These are phyloP conservation scores for Leptoclinus maculatus DNA, from an alignment of 2,797 vertebrate genomes.

Conservation along the genomic window DNA sequence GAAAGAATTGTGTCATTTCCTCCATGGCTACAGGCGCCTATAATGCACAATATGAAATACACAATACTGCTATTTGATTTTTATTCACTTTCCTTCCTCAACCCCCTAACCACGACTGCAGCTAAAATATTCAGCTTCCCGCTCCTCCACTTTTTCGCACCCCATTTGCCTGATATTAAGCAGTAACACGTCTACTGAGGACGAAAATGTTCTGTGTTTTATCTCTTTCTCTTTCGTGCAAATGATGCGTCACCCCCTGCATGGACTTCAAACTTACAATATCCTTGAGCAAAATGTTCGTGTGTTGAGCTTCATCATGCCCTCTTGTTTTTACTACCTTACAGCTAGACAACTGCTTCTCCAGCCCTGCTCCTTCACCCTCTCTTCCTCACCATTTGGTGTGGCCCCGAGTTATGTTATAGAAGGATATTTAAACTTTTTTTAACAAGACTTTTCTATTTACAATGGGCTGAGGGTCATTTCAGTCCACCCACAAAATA, in stretches of 20 bases:
- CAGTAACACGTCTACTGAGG: slow-evolving; percentile 37
- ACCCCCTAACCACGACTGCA: slow-evolving; percentile 31
- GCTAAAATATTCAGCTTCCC: slow-evolving; percentile 25
- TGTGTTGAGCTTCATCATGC: slow-evolving; percentile 42
- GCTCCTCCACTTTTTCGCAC: slow-evolving; percentile 40
- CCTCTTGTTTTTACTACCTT: slow-evolving; percentile 49
- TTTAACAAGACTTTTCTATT: slow-evolving; percentile 34
- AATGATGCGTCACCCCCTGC: slow-evolving; percentile 38
- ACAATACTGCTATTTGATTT: slow-evolving; percentile 33
- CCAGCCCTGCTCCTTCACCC: slow-evolving; percentile 7
- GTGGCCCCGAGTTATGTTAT: slow-evolving; percentile 49
- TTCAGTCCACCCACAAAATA: slow-evolving; percentile 42
- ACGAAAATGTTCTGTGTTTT: slow-evolving; percentile 50
- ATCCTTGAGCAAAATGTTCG: slow-evolving; percentile 36
- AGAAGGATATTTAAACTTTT: slow-evolving; percentile 37
- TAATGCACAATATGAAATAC: slow-evolving; percentile 41
- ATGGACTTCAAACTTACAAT: slow-evolving; percentile 42
- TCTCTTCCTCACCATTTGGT: slow-evolving; percentile 48
- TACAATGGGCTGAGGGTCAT: slow-evolving; percentile 49
- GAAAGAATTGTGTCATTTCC: slow-evolving; percentile 69
- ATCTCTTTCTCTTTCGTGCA: slow-evolving; percentile 44
- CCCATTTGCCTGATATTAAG: slow-evolving; percentile 58
- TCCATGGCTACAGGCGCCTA: slow-evolving; percentile 46
- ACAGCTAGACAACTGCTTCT: slow-evolving; percentile 46
- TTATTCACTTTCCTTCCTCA: slow-evolving; percentile 28